These are phyloP conservation scores for Netta rufina DNA, from an alignment of 2,797 vertebrate species.

Conservation along the genomic window DNA sequence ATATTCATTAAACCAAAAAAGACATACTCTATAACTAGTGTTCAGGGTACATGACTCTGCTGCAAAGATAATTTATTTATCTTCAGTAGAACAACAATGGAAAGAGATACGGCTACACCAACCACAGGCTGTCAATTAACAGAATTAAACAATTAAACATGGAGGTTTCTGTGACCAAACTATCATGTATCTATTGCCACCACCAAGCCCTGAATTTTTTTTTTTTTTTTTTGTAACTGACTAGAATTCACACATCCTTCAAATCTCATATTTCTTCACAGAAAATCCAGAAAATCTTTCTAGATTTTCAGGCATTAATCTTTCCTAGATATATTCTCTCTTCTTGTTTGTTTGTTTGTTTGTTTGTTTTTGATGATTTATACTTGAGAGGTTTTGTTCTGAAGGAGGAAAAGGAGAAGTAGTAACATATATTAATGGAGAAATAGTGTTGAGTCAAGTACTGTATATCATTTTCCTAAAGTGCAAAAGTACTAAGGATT, in stretches of 20 bases:
- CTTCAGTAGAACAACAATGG: neutral
- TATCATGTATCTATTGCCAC: neutral
- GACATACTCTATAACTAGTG: neutral
- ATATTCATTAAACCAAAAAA: neutral
- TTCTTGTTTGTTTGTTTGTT: rapidly evolving
- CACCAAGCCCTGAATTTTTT: neutral
- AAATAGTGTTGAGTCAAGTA: neutral
- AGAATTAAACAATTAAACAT: neutral
- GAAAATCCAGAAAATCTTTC: neutral
- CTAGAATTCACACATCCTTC: neutral
- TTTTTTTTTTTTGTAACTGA: neutral
- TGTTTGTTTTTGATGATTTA: neutral
- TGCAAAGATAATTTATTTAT: neutral
- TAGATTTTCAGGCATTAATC: neutral
- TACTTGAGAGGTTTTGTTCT: neutral
- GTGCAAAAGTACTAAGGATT: neutral
- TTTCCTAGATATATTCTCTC: neutral
- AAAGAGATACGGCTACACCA: neutral
- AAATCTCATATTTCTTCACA: neutral
- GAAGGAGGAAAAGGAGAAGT: neutral
- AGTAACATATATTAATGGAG: neutral
- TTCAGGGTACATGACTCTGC: neutral
- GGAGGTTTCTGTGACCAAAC: neutral
- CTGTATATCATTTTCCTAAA: neutral
- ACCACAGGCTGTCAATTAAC: neutral